Percentiles rank a stretch among this genome's conserved stretches.
phyloP scores from a whole-genome alignment of 2,113 vertebrate genomes.

The Hippocampus comes region DNA sequence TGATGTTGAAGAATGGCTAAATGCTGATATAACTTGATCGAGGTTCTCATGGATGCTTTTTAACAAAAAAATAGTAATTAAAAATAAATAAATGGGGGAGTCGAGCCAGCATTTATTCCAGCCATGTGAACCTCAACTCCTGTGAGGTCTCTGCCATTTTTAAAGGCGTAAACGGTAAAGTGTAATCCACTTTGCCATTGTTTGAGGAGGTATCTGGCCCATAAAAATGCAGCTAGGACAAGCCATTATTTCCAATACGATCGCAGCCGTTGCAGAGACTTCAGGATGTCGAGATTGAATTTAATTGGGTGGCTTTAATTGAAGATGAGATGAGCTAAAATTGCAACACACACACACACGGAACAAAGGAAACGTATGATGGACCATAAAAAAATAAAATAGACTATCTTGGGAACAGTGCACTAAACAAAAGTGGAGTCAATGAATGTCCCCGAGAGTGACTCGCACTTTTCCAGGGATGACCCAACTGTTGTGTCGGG shows the following conservation, averaged over 20 bases:
- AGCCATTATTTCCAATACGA: background rate
- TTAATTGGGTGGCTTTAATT: slow-evolving; percentile 14
- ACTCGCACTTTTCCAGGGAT: slow-evolving; percentile 21
- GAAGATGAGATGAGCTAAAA: background rate
- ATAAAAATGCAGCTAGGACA: background rate
- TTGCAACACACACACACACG: background rate
- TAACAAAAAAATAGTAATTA: too few relatives aligned
- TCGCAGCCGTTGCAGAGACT: slow-evolving; percentile 36
- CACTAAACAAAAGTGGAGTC: slow-evolving; percentile 1
- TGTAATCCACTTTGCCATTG: background rate
- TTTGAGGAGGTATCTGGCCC: background rate
- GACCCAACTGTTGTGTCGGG: slow-evolving; percentile 29
- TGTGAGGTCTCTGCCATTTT: background rate
- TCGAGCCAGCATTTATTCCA: background rate
- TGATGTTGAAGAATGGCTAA: slow-evolving; percentile 17
- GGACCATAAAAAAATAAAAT: background rate
- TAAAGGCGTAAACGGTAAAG: background rate
- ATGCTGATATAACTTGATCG: background rate
- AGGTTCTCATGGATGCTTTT: background rate
- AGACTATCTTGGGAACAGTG: background rate
- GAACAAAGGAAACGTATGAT: background rate
- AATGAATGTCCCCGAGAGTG: slow-evolving; percentile 13
- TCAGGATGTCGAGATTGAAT: background rate
- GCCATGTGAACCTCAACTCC: background rate
- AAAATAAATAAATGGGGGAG: too few relatives aligned